phyloP scores from a whole-genome alignment of 1,140 invertebrate species.

The Camponotus floridanus region DNA sequence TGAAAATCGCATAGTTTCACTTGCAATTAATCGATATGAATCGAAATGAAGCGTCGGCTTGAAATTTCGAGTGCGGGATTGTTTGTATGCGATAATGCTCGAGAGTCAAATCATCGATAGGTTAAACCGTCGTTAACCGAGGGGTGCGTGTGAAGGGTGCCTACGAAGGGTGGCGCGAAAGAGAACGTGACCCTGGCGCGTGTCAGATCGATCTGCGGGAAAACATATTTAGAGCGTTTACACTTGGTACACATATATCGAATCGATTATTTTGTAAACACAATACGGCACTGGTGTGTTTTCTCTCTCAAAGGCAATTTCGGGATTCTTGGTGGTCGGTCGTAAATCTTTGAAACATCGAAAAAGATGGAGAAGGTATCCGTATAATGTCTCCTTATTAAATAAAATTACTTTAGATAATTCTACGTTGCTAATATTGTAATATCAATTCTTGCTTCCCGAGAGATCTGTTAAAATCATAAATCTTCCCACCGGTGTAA shows the following conservation, averaged over 20 bases:
- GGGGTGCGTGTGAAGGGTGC: constrained; percentile 1
- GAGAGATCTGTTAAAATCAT: neutral
- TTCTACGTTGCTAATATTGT: constrained; percentile 25
- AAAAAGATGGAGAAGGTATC: neutral
- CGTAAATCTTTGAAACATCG: constrained; percentile 23
- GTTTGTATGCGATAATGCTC: constrained; percentile 10
- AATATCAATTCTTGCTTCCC: neutral
- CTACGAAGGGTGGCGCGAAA: constrained; percentile 39
- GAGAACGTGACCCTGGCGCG: constrained; percentile 55
- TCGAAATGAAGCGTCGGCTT: neutral
- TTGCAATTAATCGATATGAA: neutral
- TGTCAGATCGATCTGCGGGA: constrained; percentile 60
- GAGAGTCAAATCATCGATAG: constrained; percentile 56
- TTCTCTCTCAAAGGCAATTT: neutral
- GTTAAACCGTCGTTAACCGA: neutral
- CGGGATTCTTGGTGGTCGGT: neutral
- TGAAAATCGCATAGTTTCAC: neutral
- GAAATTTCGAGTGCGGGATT: neutral
- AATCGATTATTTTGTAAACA: constrained; percentile 14
- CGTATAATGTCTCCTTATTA: constrained; percentile 20
- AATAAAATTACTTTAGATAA: constrained; percentile 22
- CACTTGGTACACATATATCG: neutral
- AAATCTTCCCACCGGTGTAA: constrained; percentile 53
- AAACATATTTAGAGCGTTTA: constrained; percentile 71
- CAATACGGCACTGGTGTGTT: neutral